Base-by-base conservation (phyloP, 2,113 vertebrate species). In the Anoura caudifer region DNA sequence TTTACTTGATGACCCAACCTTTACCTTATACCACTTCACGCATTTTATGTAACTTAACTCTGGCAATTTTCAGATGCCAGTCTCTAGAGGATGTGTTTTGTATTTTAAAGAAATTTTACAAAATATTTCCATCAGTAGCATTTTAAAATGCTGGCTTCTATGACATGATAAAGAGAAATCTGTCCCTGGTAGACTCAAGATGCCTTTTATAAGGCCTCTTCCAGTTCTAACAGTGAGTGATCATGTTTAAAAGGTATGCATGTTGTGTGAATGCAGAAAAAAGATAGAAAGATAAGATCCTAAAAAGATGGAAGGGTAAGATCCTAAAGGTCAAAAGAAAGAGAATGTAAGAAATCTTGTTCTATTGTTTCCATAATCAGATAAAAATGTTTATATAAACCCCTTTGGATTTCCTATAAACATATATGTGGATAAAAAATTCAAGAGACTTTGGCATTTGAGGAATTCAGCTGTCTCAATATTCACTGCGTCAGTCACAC, bases 21-120 rank as follows among this genome's bases (percentile, higher is more conserved):
- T 91, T 83, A 92, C 85, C 73, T 90, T 82, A 69, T 13, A 90
- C n/a, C 43, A 90, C 95, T 87, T 87, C 59, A 41, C 90, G 97
- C 76, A 92, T 77, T 97, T 96, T 95, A 92, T 96, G 95, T 94
- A 96, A 95, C 84, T 93, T 77, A 94, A 82, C 52, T 50, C 14
- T 28, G 28, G 72, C 54, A 91, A 79, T 77, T 95, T 94, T 94
- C 56, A 94, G 85, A 75, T 79, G 82, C 70, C 89, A 91, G 54
- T 90, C 28, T 86, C 45, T 47, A 70, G 89, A 91, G 77, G 54
- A 50, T 89, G n/a, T 86, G 24, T 33, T 94, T 69, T 87, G 52
- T 90, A 87, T 90, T 88, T 90, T 96, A 82, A 85, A 96, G 76
- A 81, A 36, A 76, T 84, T 72, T 87, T 96, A 87, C 83, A 96